These are phyloP conservation scores for Castor canadensis DNA, from an alignment of 2,113 vertebrate species.

Conservation along the genomic window DNA sequence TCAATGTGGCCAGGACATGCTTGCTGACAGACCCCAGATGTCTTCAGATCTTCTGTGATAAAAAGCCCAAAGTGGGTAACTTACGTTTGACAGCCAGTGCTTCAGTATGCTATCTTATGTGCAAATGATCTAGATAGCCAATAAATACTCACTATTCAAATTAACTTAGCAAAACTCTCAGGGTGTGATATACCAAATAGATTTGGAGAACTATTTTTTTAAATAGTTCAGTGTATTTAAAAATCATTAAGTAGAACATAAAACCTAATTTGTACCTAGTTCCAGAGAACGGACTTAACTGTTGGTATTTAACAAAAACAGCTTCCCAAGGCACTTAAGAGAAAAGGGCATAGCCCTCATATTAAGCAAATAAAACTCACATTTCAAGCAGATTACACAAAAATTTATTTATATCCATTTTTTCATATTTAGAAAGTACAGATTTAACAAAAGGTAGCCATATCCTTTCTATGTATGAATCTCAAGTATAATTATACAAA, in stretches of 20 bases:
- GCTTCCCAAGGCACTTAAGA: slow-evolving; percentile 73
- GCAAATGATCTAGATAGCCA: background rate
- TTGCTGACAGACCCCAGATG: background rate
- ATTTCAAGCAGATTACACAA: slow-evolving; percentile 82
- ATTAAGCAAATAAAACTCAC: slow-evolving; percentile 80
- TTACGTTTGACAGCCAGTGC: too few species aligned
- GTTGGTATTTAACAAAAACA: slow-evolving; percentile 74
- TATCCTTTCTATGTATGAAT: slow-evolving; percentile 70
- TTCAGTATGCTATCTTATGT: background rate
- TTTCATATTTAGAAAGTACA: slow-evolving; percentile 85
- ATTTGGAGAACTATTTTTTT: too few species aligned
- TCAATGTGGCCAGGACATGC: background rate
- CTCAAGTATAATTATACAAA: slow-evolving; percentile 65
- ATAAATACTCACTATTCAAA: background rate
- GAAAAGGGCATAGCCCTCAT: slow-evolving; percentile 79
- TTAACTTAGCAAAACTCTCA: too few species aligned
- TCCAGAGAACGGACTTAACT: slow-evolving; percentile 79
- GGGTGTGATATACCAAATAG: too few species aligned
- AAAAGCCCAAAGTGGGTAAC: background rate
- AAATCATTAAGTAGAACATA: slow-evolving; percentile 76
- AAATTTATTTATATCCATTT: slow-evolving; percentile 81
- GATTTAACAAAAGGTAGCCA: slow-evolving; percentile 77
- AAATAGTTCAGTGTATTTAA: slow-evolving; percentile 82
- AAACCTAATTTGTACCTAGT: slow-evolving; percentile 73
- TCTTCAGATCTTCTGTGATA: too few species aligned